Conservation (phyloP, 92 coral and sea anemone genomes). For the Actinostola sp. region DNA sequence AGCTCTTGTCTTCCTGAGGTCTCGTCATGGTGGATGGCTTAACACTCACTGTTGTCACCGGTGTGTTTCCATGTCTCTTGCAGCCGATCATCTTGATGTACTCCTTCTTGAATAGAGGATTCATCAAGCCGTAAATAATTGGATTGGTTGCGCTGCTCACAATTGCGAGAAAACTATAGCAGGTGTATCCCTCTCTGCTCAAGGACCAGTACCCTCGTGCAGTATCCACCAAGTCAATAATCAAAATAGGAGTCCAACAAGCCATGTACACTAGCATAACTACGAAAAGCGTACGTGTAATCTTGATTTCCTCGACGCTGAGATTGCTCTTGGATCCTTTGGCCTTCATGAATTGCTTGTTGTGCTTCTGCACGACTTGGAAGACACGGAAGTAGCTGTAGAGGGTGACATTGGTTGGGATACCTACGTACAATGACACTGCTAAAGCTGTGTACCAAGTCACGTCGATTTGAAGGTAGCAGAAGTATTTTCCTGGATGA, state of each 20-base stretch:
- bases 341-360: slow-evolving; percentile 23
- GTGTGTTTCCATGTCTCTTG: neutral
- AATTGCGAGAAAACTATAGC: slow-evolving; percentile 32
- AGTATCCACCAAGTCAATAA: slow-evolving; percentile 61
- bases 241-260: slow-evolving; percentile 59
- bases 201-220: slow-evolving; percentile 35
- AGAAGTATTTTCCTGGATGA: slow-evolving; percentile 65
- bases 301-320: slow-evolving; percentile 61
- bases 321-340: slow-evolving; percentile 16
- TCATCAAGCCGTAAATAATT: slow-evolving; percentile 35
- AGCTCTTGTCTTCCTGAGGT: neutral
- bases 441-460: slow-evolving; percentile 47
- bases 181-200: slow-evolving; percentile 34
- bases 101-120: slow-evolving; percentile 35
- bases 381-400: slow-evolving; percentile 63
- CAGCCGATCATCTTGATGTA: slow-evolving; percentile 29
- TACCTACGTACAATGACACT: slow-evolving; percentile 31
- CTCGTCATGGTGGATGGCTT: neutral
- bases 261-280: slow-evolving; percentile 53
- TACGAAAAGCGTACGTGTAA: slow-evolving; percentile 52
- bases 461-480: slow-evolving; percentile 47
- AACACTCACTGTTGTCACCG: neutral
- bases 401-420: slow-evolving; percentile 51
- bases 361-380: slow-evolving; percentile 51
- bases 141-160: slow-evolving; percentile 46